Conservation (phyloP, 2,888 invertebrate genomes). For the Hoplodrina blanda region DNA sequence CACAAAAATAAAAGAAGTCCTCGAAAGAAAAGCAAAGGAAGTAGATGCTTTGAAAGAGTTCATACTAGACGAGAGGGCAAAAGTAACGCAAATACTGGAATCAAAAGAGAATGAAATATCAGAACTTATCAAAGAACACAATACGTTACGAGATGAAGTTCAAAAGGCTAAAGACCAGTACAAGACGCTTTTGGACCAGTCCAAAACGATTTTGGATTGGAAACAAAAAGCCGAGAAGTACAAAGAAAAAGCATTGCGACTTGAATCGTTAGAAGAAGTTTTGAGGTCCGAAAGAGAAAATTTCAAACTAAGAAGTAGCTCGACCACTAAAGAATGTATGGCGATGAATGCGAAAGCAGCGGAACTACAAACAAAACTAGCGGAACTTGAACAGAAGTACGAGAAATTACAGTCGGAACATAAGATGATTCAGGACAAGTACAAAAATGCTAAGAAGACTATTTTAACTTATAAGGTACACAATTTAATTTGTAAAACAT, state of each 20-base stretch:
- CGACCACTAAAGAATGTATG: constrained; percentile 78
- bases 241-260: constrained; percentile 79
- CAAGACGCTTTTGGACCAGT: constrained; percentile 25
- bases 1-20: constrained; percentile 85
- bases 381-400: constrained; percentile 82
- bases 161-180: constrained; percentile 78
- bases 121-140: constrained; percentile 85
- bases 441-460: constrained; percentile 91
- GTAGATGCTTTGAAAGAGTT: constrained; percentile 88
- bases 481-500: neutral
- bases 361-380: constrained; percentile 84
- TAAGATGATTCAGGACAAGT: constrained; percentile 90
- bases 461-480: constrained; percentile 92
- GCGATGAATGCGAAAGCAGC: constrained; percentile 83
- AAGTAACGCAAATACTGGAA: constrained; percentile 87
- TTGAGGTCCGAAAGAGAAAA: constrained; percentile 84
- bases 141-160: constrained; percentile 79
- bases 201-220: constrained; percentile 75
- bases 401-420: constrained; percentile 83
- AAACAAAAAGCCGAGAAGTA: constrained; percentile 82
- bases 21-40: constrained; percentile 89
- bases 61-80: constrained; percentile 87
- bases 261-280: constrained; percentile 80
- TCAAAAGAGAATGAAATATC: constrained; percentile 89
- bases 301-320: constrained; percentile 76